These are phyloP conservation scores for Bos javanicus DNA, from an alignment of 2,113 vertebrate species.

Conservation along the genomic window DNA sequence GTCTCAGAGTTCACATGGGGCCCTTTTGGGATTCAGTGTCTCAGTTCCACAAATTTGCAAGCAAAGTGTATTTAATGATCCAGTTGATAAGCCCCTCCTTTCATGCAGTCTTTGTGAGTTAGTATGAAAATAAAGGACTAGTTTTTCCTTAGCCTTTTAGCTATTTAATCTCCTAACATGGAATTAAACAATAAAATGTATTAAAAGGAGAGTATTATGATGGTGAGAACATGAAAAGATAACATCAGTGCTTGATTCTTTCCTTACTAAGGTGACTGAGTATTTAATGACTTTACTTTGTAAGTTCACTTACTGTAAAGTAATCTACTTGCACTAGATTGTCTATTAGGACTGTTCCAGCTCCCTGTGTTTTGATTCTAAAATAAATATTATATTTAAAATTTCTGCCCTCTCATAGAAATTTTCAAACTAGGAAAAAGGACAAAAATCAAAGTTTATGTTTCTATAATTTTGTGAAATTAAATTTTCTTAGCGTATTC, in stretches of 20 bases:
- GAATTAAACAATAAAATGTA: neutral
- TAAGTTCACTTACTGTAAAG: neutral
- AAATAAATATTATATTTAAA: conserved; percentile 16
- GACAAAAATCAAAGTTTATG: neutral
- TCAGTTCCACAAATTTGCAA: neutral
- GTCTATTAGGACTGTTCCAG: neutral
- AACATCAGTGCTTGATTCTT: neutral
- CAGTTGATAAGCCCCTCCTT: neutral
- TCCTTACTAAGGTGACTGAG: neutral
- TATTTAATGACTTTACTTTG: neutral
- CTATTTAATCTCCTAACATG: neutral
- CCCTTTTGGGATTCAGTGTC: neutral
- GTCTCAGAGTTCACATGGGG: neutral
- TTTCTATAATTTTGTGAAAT: neutral
- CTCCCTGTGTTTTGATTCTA: neutral
- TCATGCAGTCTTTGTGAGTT: neutral
- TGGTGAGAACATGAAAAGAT: neutral
- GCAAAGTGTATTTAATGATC: neutral
- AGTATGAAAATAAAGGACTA: neutral
- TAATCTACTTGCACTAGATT: neutral
- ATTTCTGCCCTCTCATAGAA: neutral
- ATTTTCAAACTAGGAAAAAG: neutral
- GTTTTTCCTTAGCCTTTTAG: conserved; percentile 16
- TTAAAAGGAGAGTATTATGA: neutral
- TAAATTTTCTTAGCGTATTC: neutral